Base-by-base conservation (phyloP, 2,113 vertebrate genomes). In the Bos indicus region DNA sequence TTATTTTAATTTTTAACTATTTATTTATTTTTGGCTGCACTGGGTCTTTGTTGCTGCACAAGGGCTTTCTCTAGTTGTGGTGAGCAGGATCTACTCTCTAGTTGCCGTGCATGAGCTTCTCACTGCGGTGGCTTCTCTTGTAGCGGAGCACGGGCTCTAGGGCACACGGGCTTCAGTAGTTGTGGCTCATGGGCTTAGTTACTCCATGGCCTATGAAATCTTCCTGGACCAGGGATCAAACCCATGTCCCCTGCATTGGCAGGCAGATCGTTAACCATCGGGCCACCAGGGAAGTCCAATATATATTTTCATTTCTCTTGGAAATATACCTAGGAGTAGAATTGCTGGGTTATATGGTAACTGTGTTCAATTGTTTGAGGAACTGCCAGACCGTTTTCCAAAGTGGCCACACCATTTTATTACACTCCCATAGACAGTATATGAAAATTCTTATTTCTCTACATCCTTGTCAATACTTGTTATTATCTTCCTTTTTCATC, bases 351-450 rank as follows among this genome's bases (percentile, higher is more conserved):
- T 40, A 6, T 30, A 51, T 17, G 7, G 64, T 56, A 57, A 83
- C 43, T 46, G 14, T 33, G 33, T 80, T 54, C 59, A 85, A 2
- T 80, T 89, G 40, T 87, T 90, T n/a, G 28, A 78, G 19, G 30
- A 87, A 40, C 46, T 85, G 17, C 92, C 56, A 28, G 64, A 25
- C 30, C 14, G 8, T 88, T 54, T 87, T 36, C 87, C 57, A 43
- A 85, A 96, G 92, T 80, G 28, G 51, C 40, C 86, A 33, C 26
- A 25, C 21, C 67, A 43, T 81, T 87, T 91, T 81, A n/a, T 91
- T 87, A 59, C 40, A 17, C n/a, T 52, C 40, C 43, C 15, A 43
- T 59, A 14, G 43, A 48, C 48, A 46, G 28, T 59, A 6, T 71
- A 33, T 59, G 30, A 81, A 25, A 51, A 36, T 40, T 62, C 74